Percentiles rank a stretch among this genome's conserved stretches.
phyloP scores from a whole-genome alignment of 2,888 invertebrate genomes.

The Drosophila austrosaltans region DNA sequence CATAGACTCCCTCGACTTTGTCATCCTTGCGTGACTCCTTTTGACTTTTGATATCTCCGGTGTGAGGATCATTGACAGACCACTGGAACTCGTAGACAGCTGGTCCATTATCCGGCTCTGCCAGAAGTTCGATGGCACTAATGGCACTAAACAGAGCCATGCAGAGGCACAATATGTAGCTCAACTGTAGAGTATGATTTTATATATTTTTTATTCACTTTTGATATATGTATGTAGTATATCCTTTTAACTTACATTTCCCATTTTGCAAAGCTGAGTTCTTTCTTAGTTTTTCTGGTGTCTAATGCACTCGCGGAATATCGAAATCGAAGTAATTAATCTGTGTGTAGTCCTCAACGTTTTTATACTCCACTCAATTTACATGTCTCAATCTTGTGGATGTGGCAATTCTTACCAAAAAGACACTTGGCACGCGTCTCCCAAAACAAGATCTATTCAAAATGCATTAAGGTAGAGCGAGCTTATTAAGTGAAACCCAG shows the following conservation, averaged over 20 bases:
- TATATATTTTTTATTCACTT: neutral
- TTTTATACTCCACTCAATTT: constrained; percentile 57
- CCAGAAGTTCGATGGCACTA: constrained; percentile 68
- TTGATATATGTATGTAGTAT: neutral
- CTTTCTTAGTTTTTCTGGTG: constrained; percentile 31
- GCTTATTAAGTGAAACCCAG: constrained; percentile 63
- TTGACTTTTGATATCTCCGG: constrained; percentile 85
- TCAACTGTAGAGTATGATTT: constrained; percentile 40
- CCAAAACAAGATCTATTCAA: constrained; percentile 40
- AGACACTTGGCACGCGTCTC: constrained; percentile 39
- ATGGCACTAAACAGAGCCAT: constrained; percentile 49
- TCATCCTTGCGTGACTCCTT: constrained; percentile 85
- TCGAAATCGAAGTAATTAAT: constrained; percentile 67
- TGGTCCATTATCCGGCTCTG: constrained; percentile 81
- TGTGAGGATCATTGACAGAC: constrained; percentile 84
- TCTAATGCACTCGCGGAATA: constrained; percentile 60
- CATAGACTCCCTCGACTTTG: constrained; percentile 84
- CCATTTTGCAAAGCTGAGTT: constrained; percentile 42
- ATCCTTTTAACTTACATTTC: constrained; percentile 57
- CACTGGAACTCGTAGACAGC: constrained; percentile 84
- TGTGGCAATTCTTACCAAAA: constrained; percentile 37
- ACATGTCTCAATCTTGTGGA: constrained; percentile 44
- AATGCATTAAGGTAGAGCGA: constrained; percentile 43
- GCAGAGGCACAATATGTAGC: constrained; percentile 57
- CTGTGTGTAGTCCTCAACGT: constrained; percentile 60